These are phyloP conservation scores for Cacoxenus indagator DNA, from an alignment of 2,888 invertebrate species.

Conservation along the genomic window DNA sequence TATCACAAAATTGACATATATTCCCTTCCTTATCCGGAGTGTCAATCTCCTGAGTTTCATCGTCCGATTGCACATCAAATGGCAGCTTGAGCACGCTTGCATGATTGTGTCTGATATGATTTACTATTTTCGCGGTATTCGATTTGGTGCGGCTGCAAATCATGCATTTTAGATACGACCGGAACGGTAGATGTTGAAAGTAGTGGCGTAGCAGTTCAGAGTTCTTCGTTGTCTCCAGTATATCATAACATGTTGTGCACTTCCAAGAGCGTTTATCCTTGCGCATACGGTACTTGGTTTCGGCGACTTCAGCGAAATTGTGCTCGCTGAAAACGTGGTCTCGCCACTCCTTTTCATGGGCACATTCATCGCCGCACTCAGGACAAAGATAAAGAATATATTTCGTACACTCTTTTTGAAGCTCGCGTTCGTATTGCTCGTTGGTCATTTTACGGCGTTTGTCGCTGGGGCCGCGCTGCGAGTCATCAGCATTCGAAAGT, in stretches of 20 bases:
- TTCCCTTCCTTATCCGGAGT: background rate
- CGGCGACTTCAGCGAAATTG: conserved; percentile 55
- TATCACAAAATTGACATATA: conserved; percentile 49
- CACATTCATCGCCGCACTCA: conserved; percentile 56
- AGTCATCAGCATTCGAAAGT: background rate
- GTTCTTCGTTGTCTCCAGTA: conserved; percentile 46
- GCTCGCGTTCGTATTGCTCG: conserved; percentile 4
- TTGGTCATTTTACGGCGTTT: background rate
- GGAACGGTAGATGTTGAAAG: conserved; percentile 62
- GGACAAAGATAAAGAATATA: conserved; percentile 59
- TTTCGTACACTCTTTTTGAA: conserved; percentile 46
- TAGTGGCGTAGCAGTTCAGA: conserved; percentile 59
- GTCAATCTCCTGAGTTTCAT: background rate
- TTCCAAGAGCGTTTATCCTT: conserved; percentile 42
- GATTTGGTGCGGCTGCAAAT: conserved; percentile 61
- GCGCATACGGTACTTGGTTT: conserved; percentile 54
- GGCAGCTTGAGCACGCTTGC: conserved; percentile 42
- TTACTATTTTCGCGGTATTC: conserved; percentile 60
- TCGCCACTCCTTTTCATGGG: conserved; percentile 54
- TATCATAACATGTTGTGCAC: conserved; percentile 54
- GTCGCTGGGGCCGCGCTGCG: background rate
- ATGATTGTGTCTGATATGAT: conserved; percentile 59
- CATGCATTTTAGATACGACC: conserved; percentile 60
- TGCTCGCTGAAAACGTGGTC: conserved; percentile 58
- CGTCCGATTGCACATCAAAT: conserved; percentile 37